phyloP scores from a whole-genome alignment of 2,888 invertebrate genomes.

The Nymphalis c-album region DNA sequence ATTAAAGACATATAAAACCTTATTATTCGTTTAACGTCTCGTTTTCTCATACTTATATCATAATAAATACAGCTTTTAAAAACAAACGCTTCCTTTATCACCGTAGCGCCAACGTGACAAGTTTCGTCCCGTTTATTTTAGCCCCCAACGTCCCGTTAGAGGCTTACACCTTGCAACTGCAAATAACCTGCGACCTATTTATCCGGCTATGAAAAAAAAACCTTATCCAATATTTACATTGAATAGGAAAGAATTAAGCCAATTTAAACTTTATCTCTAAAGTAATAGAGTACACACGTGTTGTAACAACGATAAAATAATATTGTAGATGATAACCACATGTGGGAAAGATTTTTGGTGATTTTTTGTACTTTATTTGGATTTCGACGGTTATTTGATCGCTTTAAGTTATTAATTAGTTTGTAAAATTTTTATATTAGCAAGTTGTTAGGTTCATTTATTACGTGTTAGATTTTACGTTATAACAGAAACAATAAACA shows the following conservation, averaged over 20 bases:
- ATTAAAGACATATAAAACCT: background rate
- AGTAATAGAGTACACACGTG: conserved; percentile 24
- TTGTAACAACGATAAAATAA: conserved; percentile 8
- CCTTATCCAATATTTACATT: conserved; percentile 40
- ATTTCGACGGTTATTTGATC: conserved; percentile 72
- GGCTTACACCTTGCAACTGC: conserved; percentile 75
- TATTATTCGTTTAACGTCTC: background rate
- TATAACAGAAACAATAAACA: background rate
- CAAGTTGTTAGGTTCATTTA: conserved; percentile 11
- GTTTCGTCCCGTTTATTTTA: conserved; percentile 69
- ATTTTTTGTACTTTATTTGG: conserved; percentile 65
- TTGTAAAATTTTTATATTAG: conserved; percentile 41
- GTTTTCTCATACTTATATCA: conserved; percentile 30
- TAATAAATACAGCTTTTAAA: conserved; percentile 58
- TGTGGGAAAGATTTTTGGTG: conserved; percentile 69
- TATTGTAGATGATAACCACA: conserved; percentile 51
- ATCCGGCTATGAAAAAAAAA: conserved; percentile 66
- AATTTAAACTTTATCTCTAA: conserved; percentile 33
- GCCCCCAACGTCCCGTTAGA: conserved; percentile 70
- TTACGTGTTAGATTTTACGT: background rate
- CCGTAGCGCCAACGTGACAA: conserved; percentile 59
- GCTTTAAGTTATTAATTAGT: conserved; percentile 70
- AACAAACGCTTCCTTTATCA: conserved; percentile 68
- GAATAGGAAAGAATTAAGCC: background rate
- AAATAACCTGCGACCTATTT: conserved; percentile 81